Evolutionary conservation across 2,888 invertebrate species (phyloP).

Genomic region (Eupeodes latifasciatus): DNA sequence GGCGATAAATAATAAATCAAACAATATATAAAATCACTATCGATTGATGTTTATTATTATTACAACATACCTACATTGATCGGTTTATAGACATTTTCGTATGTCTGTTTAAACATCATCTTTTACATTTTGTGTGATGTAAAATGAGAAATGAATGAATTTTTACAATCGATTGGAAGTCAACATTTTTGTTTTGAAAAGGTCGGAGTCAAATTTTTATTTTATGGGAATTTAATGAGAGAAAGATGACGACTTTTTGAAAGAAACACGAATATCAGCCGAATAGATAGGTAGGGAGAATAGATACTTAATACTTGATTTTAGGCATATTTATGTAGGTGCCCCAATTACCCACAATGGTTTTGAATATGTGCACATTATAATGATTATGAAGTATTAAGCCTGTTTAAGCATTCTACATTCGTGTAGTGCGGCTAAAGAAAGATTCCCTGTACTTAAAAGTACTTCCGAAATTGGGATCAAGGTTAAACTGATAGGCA

Average conservation of each 20-base stretch:
- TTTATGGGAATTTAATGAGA: constrained; percentile 17
- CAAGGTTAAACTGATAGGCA: too few species aligned
- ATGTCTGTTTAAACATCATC: not conserved
- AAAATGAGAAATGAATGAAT: constrained; percentile 30
- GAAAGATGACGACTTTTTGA: not conserved
- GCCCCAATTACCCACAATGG: too few species aligned
- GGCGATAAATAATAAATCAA: constrained; percentile 53
- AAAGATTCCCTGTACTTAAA: too few species aligned
- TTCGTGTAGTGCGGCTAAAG: too few species aligned
- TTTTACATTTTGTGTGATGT: not conserved
- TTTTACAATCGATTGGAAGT: constrained; percentile 17
- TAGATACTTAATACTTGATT: too few species aligned
- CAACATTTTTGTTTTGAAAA: not conserved
- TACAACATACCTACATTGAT: constrained; percentile 51
- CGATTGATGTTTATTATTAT: constrained; percentile 68
- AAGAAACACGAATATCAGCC: not conserved
- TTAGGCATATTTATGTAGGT: too few species aligned
- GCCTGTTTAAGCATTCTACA: too few species aligned
- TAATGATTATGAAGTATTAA: too few species aligned
- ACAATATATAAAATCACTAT: constrained; percentile 40
- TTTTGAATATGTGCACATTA: too few species aligned
- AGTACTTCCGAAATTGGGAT: too few species aligned
- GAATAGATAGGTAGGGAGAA: too few species aligned
- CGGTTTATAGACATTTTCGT: not conserved
- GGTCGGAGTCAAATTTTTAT: not conserved